These are phyloP conservation scores for Luperina testacea DNA, from an alignment of 2,888 invertebrate genomes.

Conservation along the genomic window DNA sequence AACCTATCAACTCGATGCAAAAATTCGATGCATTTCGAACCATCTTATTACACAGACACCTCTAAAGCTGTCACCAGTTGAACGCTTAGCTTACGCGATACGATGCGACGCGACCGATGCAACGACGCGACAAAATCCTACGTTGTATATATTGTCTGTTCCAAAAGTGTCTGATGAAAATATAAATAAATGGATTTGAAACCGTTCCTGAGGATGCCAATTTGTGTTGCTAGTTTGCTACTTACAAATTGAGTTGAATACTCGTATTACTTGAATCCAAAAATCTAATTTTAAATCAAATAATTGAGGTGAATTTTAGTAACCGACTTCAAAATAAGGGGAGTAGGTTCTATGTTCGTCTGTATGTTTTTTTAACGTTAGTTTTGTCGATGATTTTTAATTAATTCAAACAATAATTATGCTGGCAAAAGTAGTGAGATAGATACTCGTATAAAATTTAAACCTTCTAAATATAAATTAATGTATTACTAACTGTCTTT, in stretches of 20 bases:
- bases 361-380: too few relatives aligned
- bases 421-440: neutral
- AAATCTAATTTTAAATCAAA: neutral
- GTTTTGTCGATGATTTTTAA: too few relatives aligned
- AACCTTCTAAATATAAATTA: neutral
- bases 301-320: neutral
- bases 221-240: neutral
- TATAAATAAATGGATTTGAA: neutral
- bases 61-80: constrained; percentile 31
- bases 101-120: constrained; percentile 7
- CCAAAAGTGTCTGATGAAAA: neutral
- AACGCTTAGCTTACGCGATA: constrained; percentile 18
- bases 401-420: neutral
- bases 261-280: too few relatives aligned
- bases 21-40: constrained; percentile 20
- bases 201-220: neutral
- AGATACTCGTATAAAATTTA: neutral
- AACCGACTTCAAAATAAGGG: too few relatives aligned
- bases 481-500: neutral
- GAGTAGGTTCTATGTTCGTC: too few relatives aligned
- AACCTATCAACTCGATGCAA: neutral
- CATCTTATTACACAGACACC: constrained; percentile 11
- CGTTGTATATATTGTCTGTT: neutral
- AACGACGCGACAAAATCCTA: neutral
- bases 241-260: neutral